phyloP scores from a whole-genome alignment of 2,888 invertebrate genomes.

The Drosophila emarginata region DNA sequence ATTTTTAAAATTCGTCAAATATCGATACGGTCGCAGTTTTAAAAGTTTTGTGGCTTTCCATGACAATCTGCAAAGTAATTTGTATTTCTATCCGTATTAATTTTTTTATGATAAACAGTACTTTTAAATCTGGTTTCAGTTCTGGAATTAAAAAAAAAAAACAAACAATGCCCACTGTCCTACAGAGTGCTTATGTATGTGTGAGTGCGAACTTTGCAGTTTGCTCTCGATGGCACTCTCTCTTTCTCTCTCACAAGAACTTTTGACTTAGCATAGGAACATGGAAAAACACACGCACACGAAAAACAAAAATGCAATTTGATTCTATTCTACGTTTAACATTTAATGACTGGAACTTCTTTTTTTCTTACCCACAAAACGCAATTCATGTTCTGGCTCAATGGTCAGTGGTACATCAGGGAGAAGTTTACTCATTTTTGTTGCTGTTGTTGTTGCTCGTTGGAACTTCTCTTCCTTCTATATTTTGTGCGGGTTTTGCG shows the following conservation, averaged over 20 bases:
- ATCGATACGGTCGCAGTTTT: too few relatives aligned
- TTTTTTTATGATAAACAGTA: too few relatives aligned
- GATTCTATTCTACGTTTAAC: slow-evolving; percentile 8
- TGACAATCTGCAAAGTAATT: too few relatives aligned
- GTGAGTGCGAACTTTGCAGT: slow-evolving; percentile 68
- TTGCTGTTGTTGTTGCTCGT: slow-evolving; percentile 21
- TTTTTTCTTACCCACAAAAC: slow-evolving; percentile 90
- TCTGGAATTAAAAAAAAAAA: too few relatives aligned
- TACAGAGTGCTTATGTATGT: slow-evolving; percentile 16
- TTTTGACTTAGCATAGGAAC: slow-evolving; percentile 18
- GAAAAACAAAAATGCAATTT: slow-evolving; percentile 31
- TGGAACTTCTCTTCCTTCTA: background rate
- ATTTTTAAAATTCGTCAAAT: too few relatives aligned
- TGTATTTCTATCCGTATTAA: too few relatives aligned
- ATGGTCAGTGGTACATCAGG: slow-evolving; percentile 89
- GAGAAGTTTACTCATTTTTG: slow-evolving; percentile 84
- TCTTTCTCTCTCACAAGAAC: slow-evolving; percentile 4
- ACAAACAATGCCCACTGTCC: background rate
- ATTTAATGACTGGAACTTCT: slow-evolving; percentile 8
- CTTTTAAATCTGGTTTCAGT: too few relatives aligned
- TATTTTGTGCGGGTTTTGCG: slow-evolving; percentile 24
- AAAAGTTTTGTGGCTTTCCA: too few relatives aligned
- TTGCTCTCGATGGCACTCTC: slow-evolving; percentile 35
- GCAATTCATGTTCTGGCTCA: slow-evolving; percentile 94
- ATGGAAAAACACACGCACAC: background rate